A percentile compares a stretch with the other conserved stretches of the same genome.
phyloP scores from a whole-genome alignment of 2,113 vertebrate genomes.

The Hyperopisus bebe region DNA sequence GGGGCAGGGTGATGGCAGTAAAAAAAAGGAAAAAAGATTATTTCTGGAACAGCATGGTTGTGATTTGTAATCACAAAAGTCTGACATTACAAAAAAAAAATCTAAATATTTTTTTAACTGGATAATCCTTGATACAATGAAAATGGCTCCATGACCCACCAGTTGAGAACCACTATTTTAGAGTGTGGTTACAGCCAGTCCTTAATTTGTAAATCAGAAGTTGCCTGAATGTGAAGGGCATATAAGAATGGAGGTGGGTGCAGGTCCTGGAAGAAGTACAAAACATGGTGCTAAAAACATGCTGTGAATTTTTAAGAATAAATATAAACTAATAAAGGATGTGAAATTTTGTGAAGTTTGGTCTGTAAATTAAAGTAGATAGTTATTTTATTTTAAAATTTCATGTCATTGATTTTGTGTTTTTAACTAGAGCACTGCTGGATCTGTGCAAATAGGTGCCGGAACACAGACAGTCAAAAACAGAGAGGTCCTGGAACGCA shows the following conservation, averaged over 20 bases:
- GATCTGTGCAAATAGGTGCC: background rate
- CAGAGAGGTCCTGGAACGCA: background rate
- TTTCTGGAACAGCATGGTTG: background rate
- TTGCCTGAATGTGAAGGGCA: background rate
- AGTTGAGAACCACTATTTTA: background rate
- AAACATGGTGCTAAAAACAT: background rate
- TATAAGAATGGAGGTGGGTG: background rate
- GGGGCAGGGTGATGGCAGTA: background rate
- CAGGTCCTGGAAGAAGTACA: background rate
- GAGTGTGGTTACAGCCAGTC: background rate
- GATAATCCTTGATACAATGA: background rate
- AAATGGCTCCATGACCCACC: background rate
- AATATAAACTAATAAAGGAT: background rate
- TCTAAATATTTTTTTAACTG: background rate
- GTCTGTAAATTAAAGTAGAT: background rate
- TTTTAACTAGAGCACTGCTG: background rate
- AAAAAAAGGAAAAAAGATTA: background rate
- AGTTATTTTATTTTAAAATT: background rate
- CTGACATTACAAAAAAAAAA: background rate
- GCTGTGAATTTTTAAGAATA: background rate
- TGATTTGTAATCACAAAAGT: background rate
- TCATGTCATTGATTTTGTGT: background rate
- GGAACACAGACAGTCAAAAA: no score
- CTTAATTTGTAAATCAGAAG: background rate
- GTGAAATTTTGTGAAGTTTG: background rate